phyloP scores from a whole-genome alignment of 2,888 invertebrate species.

The Thysanoteuthis rhombus region DNA sequence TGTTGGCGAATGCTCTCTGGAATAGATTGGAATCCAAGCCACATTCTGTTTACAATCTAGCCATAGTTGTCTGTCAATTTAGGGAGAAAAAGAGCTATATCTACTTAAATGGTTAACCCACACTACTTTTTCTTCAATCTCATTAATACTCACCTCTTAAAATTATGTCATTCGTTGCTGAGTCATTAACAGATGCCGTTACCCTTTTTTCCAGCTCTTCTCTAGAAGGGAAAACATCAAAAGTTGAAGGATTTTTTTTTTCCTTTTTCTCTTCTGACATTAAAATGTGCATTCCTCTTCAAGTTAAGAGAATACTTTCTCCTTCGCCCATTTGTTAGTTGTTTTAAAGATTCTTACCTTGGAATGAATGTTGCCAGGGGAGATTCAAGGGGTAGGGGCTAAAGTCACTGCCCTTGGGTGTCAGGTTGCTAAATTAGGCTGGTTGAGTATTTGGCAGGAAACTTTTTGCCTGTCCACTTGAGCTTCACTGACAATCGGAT shows the following conservation, averaged over 20 bases:
- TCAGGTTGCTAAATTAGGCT: not conserved
- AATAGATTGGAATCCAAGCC: not conserved
- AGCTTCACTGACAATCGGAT: not conserved
- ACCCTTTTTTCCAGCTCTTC: not conserved
- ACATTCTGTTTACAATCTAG: not conserved
- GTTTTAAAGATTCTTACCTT: not conserved
- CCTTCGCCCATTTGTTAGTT: not conserved
- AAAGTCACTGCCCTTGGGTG: not conserved
- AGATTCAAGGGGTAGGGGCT: not conserved
- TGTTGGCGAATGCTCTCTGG: not conserved
- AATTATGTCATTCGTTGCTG: not conserved
- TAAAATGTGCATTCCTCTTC: too few relatives aligned
- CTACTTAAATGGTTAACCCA: not conserved
- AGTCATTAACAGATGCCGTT: not conserved
- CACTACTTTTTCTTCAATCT: not conserved
- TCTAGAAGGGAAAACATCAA: not conserved
- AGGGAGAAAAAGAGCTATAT: not conserved
- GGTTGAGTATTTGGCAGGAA: not conserved
- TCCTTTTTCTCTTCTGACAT: too few relatives aligned
- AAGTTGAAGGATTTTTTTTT: too few relatives aligned
- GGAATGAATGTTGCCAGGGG: not conserved
- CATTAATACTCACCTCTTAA: not conserved
- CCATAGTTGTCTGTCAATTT: not conserved
- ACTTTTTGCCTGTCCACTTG: not conserved
- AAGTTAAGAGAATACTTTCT: not conserved